A percentile compares a stretch with the other conserved stretches of the same genome.
Conservation (phyloP, 2,797 vertebrate genomes). For the Margarornis squamiger region DNA sequence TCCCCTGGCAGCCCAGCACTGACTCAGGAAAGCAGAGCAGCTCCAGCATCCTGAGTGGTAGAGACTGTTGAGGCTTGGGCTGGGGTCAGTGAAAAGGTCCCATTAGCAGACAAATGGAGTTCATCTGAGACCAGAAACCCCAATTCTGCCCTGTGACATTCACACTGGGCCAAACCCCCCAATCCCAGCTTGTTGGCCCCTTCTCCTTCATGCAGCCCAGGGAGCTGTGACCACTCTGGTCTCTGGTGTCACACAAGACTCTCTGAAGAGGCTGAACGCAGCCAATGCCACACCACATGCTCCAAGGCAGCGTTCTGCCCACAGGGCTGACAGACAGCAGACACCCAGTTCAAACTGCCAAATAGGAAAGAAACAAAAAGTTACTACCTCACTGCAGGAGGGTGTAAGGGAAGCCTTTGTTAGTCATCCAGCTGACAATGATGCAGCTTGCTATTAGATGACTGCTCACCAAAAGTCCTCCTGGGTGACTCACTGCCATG, state of each 20-base stretch:
- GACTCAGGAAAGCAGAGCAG: neutral
- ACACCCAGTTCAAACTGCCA: neutral
- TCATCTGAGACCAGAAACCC: neutral
- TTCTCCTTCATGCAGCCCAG: neutral
- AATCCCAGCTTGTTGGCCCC: accelerated
- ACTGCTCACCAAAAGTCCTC: neutral
- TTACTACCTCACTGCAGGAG: slow-evolving; percentile 71
- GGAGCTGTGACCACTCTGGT: accelerated
- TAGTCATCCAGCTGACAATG: neutral
- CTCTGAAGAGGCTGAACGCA: neutral
- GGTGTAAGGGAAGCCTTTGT: neutral
- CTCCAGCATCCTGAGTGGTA: neutral
- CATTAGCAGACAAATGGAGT: neutral
- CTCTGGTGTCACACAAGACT: neutral
- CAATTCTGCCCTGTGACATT: accelerated
- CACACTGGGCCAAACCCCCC: accelerated
- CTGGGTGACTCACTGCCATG: slow-evolving; percentile 20
- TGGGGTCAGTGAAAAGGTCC: neutral
- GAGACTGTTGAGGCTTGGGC: neutral
- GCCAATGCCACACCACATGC: accelerated
- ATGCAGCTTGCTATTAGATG: neutral
- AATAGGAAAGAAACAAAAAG: neutral
- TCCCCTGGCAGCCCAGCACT: neutral
- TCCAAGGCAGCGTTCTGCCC: neutral
- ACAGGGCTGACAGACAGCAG: neutral